Percentiles rank a stretch among this genome's conserved stretches.
Evolutionary conservation across 92 coral and sea anemone species (phyloP).

Genomic region (Heliopora coerulea): DNA sequence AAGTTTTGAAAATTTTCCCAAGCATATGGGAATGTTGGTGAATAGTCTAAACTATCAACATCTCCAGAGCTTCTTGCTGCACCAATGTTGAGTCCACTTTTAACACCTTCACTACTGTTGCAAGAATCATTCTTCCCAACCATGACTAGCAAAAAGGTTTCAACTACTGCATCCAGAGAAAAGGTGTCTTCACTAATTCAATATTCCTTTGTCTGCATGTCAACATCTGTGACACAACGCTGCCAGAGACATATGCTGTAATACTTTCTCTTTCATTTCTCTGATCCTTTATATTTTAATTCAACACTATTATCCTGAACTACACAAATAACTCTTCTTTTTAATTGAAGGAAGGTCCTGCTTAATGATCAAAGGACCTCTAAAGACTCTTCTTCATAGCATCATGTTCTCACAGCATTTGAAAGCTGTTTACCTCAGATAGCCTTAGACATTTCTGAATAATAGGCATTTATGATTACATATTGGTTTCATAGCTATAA

Average conservation of each 20-base stretch:
- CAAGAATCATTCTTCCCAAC: background rate
- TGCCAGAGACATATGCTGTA: conserved; percentile 10
- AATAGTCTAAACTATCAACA: background rate
- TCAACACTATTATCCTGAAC: too few species aligned
- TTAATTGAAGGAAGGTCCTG: too few species aligned
- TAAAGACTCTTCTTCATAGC: too few species aligned
- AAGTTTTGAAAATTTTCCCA: conserved; percentile 26
- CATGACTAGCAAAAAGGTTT: background rate
- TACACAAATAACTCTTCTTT: too few species aligned
- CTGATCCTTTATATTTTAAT: conserved; percentile 26
- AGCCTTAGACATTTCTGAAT: too few species aligned
- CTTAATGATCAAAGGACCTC: too few species aligned
- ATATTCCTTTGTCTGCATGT: background rate
- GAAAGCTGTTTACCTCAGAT: too few species aligned
- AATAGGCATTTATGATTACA: too few species aligned
- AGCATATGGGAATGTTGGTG: conserved; percentile 24
- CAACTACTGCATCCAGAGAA: background rate
- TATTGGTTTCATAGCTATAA: too few species aligned
- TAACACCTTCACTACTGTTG: background rate
- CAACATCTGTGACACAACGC: background rate
- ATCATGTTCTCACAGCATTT: too few species aligned
- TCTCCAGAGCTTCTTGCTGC: background rate
- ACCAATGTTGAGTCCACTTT: conserved; percentile 4
- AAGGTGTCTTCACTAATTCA: background rate
- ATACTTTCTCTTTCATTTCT: conserved; percentile 6